Percentiles rank a stretch among this genome's conserved stretches.
Conservation (phyloP, 2,888 invertebrate species). For the Piscicola geometra region DNA sequence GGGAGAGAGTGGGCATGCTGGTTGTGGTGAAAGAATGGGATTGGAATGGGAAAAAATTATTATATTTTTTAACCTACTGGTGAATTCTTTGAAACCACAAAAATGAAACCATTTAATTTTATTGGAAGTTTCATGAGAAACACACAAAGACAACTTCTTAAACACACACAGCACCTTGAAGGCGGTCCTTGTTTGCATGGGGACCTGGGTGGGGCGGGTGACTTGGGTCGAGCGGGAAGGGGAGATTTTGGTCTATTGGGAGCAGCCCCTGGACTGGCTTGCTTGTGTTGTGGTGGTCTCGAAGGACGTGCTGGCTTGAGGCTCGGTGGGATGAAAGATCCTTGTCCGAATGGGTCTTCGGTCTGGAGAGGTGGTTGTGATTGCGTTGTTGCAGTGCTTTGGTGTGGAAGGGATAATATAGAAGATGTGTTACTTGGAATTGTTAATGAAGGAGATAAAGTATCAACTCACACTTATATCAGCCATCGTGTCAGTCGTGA, state of each 20-base stretch:
- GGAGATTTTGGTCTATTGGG: constrained; percentile 38
- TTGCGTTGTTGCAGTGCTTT: too few relatives aligned
- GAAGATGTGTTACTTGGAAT: neutral
- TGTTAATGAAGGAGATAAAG: neutral
- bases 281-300: constrained; percentile 34
- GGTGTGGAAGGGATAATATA: too few relatives aligned
- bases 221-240: constrained; percentile 34
- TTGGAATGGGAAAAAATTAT: too few relatives aligned
- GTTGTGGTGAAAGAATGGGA: too few relatives aligned
- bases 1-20: too few relatives aligned
- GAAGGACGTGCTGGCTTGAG: constrained; percentile 33
- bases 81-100: too few relatives aligned
- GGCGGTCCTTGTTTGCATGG: neutral
- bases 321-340: constrained; percentile 57
- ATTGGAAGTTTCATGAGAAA: too few relatives aligned
- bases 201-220: constrained; percentile 35
- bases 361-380: constrained; percentile 32
- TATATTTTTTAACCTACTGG: too few relatives aligned
- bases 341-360: constrained; percentile 42
- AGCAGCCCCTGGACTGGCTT: constrained; percentile 20
- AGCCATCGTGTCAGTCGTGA: constrained; percentile 31
- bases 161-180: neutral
- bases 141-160: too few relatives aligned
- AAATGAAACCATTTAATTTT: too few relatives aligned
- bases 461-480: constrained; percentile 34